Evolutionary conservation across 2,888 invertebrate genomes (phyloP), one percentile per base, ranked within the genome.

Genomic region (Melinaea menophilus): DNA sequence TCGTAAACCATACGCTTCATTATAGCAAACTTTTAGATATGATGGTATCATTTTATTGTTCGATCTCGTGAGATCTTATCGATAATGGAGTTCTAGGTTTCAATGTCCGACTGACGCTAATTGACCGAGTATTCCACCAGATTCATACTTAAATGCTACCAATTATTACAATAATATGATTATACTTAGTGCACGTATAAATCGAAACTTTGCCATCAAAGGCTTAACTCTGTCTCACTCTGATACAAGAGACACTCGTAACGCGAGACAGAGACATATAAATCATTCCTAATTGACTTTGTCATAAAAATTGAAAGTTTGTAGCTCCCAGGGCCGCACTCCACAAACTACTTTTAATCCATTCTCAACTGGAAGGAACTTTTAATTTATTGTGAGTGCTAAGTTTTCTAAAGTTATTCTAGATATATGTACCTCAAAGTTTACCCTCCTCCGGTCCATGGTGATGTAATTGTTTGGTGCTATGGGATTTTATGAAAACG

Each of bases 1-100:
- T 90, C 90, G 90, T 90, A 90, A 90, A 90, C 84, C 88, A 90
- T 90, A 90, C 90, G 90, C 86, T 90, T 90, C 90, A 90, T 90
- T 90, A 90, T 90, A 89, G 90, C 85, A 86, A 90, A 90, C 81
- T 90, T 90, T 90, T 87, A 87, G 90, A 90, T 90, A 90, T 90
- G 90, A 90, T 89, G 88, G 86, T 86, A 87, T 86, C 81, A 82
- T 89, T 90, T 90, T 90, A 90, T 89, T 90, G 90, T 90, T 86
- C 87, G 85, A 88, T 88, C 88, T 89, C 85, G 86, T 86, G 86
- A 87, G 90, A 89, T 90, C 82, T 72, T 90, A 90, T 90, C 90
- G 82, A 80, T 89, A 90, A 90, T 89, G 82, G 85, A 84, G 81
- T 88, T 85, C 77, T 80, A 80, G 81, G 79, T 79, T 69, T 70